Conservation (phyloP, 2,797 vertebrate species). For the Enteromius paludinosus region DNA sequence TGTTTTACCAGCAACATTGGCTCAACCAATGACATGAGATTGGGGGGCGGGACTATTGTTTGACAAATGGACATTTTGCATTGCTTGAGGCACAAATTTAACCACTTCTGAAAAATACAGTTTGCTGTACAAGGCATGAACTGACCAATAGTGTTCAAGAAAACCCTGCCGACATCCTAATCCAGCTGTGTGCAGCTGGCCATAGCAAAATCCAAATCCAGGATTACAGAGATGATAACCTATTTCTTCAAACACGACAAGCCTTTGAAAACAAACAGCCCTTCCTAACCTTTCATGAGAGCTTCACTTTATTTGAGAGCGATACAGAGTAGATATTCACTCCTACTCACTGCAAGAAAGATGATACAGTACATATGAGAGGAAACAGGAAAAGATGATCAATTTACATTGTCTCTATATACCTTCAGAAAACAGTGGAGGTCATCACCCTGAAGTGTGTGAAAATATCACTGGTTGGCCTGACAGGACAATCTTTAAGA, state of each 20-base stretch:
- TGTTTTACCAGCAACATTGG: background rate
- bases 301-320: constrained; percentile 1
- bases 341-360: background rate
- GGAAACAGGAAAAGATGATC: constrained; percentile 13
- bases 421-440: constrained; percentile 17
- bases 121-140: constrained; percentile 23
- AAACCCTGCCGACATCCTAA: constrained; percentile 66
- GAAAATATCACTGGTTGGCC: background rate
- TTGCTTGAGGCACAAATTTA: background rate
- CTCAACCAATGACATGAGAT: background rate
- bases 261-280: constrained; percentile 37
- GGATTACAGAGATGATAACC: constrained; percentile 71
- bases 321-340: background rate
- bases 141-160: constrained; percentile 59
- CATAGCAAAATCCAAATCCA: constrained; percentile 67
- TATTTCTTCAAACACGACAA: constrained; percentile 59
- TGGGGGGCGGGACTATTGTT: background rate
- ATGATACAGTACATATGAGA: background rate
- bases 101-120: background rate
- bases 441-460: background rate
- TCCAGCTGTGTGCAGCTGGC: constrained; percentile 69
- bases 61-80: background rate
- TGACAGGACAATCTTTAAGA: no score
- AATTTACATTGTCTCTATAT: background rate
- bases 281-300: constrained; percentile 14